Evolutionary conservation across 2,888 invertebrate genomes (phyloP).

Genomic region (Molorchus minor): DNA sequence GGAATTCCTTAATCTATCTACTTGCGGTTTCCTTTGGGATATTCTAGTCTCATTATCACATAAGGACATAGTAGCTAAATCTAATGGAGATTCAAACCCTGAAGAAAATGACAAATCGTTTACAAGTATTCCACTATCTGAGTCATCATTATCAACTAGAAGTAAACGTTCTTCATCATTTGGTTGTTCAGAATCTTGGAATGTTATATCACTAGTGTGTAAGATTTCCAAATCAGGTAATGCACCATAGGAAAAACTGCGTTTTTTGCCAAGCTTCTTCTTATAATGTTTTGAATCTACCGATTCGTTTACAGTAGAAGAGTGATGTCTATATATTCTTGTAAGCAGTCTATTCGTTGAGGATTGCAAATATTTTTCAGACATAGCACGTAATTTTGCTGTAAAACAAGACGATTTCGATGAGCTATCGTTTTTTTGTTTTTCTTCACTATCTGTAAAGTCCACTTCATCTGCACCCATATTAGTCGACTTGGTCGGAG

Average conservation of each 20-base stretch:
- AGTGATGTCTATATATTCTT: conserved; percentile 70
- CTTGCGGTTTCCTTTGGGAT: conserved; percentile 58
- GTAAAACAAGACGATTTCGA: conserved; percentile 70
- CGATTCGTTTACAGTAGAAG: conserved; percentile 53
- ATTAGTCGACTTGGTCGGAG: conserved; percentile 23
- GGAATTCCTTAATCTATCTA: conserved; percentile 62
- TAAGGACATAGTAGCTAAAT: conserved; percentile 13
- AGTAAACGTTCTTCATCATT: conserved; percentile 66
- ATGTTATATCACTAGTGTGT: conserved; percentile 70
- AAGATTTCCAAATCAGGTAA: conserved; percentile 78
- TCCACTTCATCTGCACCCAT: conserved; percentile 22
- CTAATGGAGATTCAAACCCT: conserved; percentile 56
- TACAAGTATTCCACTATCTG: conserved; percentile 79
- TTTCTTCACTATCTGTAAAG: conserved; percentile 8
- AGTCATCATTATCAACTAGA: conserved; percentile 73
- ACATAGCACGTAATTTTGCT: conserved; percentile 76
- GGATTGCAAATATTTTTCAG: conserved; percentile 75
- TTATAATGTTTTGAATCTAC: conserved; percentile 50
- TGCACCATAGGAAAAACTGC: conserved; percentile 80
- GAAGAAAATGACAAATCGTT: conserved; percentile 73
- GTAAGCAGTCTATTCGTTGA: conserved; percentile 75
- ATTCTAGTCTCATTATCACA: not conserved
- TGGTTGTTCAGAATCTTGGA: conserved; percentile 68
- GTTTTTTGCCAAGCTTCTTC: conserved; percentile 63
- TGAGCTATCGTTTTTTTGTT: conserved; percentile 42